phyloP scores from a whole-genome alignment of 2,888 invertebrate species.

The Sminthurides aquaticus region DNA sequence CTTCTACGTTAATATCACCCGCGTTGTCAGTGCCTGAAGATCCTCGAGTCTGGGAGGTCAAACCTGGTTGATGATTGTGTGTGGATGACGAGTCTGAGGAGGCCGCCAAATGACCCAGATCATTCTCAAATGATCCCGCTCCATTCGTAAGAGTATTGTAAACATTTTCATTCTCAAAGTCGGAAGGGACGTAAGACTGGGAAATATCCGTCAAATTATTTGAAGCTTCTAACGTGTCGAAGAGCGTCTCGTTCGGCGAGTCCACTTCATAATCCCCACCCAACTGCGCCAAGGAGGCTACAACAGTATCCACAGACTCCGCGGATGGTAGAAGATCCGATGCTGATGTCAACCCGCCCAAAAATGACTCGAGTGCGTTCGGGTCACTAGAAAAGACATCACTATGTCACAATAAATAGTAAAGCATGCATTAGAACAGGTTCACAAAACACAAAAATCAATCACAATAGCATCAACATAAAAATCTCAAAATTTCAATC shows the following conservation, averaged over 20 bases:
- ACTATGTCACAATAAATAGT: conserved; percentile 13
- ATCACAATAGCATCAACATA: background rate
- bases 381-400: conserved; percentile 41
- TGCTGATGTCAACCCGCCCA: conserved; percentile 39
- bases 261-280: conserved; percentile 40
- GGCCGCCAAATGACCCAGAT: background rate
- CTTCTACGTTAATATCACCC: conserved; percentile 22
- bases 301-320: conserved; percentile 42
- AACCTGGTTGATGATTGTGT: background rate
- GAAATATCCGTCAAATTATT: conserved; percentile 43
- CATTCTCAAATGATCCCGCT: background rate
- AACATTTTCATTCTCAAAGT: conserved; percentile 34
- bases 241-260: conserved; percentile 43
- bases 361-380: conserved; percentile 43
- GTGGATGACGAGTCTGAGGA: background rate
- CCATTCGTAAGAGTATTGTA: background rate
- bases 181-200: conserved; percentile 42
- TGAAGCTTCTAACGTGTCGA: conserved; percentile 41
- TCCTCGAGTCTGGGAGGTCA: background rate
- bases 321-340: conserved; percentile 38
- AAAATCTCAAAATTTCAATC: background rate
- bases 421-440: background rate
- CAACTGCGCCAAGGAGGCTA: conserved; percentile 40
- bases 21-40: too few species aligned
- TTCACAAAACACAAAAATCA: conserved; percentile 3